Evolutionary conservation across 2,888 invertebrate species (phyloP).

Genomic region (Rotaria magnacalcarata): DNA sequence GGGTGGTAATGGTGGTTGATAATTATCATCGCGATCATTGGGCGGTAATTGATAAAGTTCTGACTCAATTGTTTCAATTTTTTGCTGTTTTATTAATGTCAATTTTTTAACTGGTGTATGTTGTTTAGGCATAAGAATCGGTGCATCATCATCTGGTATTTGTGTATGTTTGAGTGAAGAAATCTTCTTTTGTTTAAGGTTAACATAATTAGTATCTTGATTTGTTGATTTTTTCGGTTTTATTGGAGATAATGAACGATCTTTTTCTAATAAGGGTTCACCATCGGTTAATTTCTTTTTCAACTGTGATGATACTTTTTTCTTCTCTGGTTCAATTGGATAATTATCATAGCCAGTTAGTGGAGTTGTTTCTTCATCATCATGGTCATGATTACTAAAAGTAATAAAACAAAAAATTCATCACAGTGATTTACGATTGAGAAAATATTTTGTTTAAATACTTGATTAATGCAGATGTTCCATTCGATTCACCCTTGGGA

Average conservation of each 20-base stretch:
- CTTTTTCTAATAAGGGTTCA: neutral
- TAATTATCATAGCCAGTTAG: slow-evolving; percentile 16
- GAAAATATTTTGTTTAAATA: neutral
- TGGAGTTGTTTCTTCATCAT: neutral
- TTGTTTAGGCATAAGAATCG: neutral
- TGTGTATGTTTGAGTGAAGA: neutral
- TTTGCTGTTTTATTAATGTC: neutral
- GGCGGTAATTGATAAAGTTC: slow-evolving; percentile 32
- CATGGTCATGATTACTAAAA: neutral
- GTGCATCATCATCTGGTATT: neutral
- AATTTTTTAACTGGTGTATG: neutral
- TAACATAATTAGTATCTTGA: neutral
- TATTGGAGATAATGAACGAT: neutral
- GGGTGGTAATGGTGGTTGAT: slow-evolving; percentile 28
- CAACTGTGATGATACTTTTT: neutral
- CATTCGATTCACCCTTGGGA: neutral
- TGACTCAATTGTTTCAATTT: neutral
- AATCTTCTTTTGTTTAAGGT: neutral
- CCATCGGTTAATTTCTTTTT: slow-evolving; percentile 16
- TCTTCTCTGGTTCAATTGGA: neutral
- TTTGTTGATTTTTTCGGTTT: neutral
- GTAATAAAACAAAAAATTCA: neutral
- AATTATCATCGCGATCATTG: neutral
- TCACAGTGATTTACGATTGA: too few relatives aligned
- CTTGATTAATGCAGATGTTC: neutral